Evolutionary conservation across 2,888 invertebrate species (phyloP), one percentile per base, ranked within the genome.

Genomic region (Stramonita haemastoma): DNA sequence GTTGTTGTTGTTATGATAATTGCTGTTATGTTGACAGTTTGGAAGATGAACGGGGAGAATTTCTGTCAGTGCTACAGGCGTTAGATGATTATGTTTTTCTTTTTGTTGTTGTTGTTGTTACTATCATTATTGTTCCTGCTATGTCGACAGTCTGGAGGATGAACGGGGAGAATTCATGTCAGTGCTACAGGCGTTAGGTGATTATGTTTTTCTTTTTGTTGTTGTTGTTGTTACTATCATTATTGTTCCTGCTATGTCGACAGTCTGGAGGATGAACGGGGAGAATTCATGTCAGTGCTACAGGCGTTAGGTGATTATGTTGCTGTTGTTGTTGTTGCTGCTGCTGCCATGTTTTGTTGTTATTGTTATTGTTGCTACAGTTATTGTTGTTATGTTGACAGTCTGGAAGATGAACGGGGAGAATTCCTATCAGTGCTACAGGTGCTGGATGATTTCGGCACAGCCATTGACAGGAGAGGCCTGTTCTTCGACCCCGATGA

Each of bases 371-470:
- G 34, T 26, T 79, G 34, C 34, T 36, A 13, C 17, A 5, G 79
- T 34, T 34, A 22, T 34, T n/a, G 19, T 17, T 56, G 56, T 26
- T n/a, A 19, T 88, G 6, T 46, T 92, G 91, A 29, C 92, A 94
- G 94, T 70, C 91, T 94, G 77, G 91, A 92, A 36, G 91, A 91
- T 2, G 91, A 90, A 36, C 90, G 92, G 32, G 91, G 91, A 11
- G 93, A 94, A 87, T 93, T 93, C 87, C 90, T 94, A 86, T 94
- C 94, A 0, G 92, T 94, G 26, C 90, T 93, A 22, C 94, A 94
- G 86, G 91, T 92, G 46, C 91, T 93, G 4, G 92, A 93, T 46
- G 93, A 94, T 70, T 92, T 92, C 73, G 91, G 92, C 26, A 86
- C 90, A 8, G 89, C 91, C 19, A 89, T 93, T 0, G 93, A 93